Percentiles rank a stretch among this genome's conserved stretches.
phyloP scores from a whole-genome alignment of 2,797 vertebrate species.

The Chelon auratus region DNA sequence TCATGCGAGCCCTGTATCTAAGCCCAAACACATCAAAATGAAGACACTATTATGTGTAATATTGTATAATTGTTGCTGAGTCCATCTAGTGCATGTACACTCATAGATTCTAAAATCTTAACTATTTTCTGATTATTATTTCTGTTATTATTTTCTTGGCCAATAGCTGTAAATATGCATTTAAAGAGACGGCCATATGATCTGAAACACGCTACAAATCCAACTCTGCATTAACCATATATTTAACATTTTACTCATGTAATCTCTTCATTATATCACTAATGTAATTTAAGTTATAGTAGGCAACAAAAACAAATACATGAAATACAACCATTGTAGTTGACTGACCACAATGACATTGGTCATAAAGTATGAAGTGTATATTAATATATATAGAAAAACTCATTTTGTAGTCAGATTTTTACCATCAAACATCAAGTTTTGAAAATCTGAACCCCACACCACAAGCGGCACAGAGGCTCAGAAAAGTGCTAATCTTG shows the following conservation, averaged over 20 bases:
- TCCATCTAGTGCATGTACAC: background rate
- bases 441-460: conserved; percentile 38
- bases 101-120: background rate
- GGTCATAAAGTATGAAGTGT: too few species aligned
- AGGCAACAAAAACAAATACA: background rate
- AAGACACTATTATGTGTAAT: background rate
- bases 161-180: background rate
- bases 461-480: conserved; percentile 37
- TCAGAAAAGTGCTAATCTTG: conserved; percentile 63
- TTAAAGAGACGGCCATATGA: background rate
- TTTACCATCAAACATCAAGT: conserved; percentile 24
- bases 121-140: background rate
- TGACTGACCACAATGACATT: too few species aligned
- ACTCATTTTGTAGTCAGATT: conserved; percentile 6
- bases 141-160: background rate
- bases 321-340: too few species aligned
- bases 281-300: background rate
- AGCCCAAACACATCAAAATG: background rate
- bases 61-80: background rate
- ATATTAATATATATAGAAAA: too few species aligned
- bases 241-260: background rate
- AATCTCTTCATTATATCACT: background rate
- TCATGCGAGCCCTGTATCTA: conserved; percentile 8
- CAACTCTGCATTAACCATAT: background rate
- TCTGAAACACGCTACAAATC: background rate